Base-by-base conservation (phyloP, 2,113 vertebrate species). In the Conger conger region DNA sequence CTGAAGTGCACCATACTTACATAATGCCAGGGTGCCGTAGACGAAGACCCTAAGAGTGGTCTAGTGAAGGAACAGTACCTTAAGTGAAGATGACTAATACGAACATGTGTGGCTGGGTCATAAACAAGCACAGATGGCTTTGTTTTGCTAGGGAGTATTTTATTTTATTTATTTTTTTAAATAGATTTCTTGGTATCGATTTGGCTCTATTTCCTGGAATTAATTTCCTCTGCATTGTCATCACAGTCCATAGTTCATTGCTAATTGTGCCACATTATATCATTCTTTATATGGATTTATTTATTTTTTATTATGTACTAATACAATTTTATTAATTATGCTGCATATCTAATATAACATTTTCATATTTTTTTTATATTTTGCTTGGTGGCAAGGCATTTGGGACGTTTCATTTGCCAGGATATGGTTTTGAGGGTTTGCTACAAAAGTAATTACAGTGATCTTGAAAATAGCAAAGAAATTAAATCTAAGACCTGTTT, bases 181-280 rank as follows among this genome's bases (percentile, higher is more conserved):
- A 50, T 63, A 63, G 57, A 63, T 63, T 8, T 63, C 57, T 63
- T 63, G 57, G 57, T 63, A 63, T 63, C 27, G 57, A 63, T 63
- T 63, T 63, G 57, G 57, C 57, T 63, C 23, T 63, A 63, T 63
- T 63, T 63, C 57, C 57, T 63, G 57, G 57, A 63, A 63, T 63
- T 5, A 4, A 27, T 63, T 63, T 63, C 57, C 57, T 63, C 57
- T 63, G 11, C 45, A 50, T 15, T 50, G 57, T 63, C 57, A 63
- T 63, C 57, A 63, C 57, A 63, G 57, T 27, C 57, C 57, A 63
- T 4, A 63, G 57, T 63, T 63, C 57, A 57, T 57, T 3, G 27
- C 57, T 63, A 63, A 63, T 63, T 63, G 57, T 63, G 57, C 57
- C 23, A 3, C 18, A 23, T 63, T 63, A 63, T 63, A 63, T 23